Base-by-base conservation (phyloP, 2,113 vertebrate genomes). In the Alosa alosa region DNA sequence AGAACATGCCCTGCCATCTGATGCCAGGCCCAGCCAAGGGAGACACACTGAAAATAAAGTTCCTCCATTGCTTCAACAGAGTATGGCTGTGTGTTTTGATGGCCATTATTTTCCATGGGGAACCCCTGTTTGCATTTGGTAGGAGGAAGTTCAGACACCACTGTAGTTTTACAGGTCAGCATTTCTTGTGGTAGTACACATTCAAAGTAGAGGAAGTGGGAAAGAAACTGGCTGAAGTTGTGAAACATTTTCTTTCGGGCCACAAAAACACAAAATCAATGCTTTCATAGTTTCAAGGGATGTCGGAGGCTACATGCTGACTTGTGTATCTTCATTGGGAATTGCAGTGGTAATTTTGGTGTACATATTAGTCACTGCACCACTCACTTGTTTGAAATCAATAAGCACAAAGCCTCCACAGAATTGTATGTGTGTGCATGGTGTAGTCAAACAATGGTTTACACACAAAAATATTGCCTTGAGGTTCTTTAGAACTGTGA, bases 1-100 rank as follows among this genome's bases (percentile, higher is more conserved):
- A 92, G 94, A 94, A 94, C 88, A 91, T 88, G 91, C 84, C 92
- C 94, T 94, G 91, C 94, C 95, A 92, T 92, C 94, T 93, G 94
- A 94, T 93, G 92, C 94, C 96, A 94, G 95, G 95, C 95, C 91
- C 92, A 94, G 94, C 90, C 91, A 92, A 96, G 96, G 72, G 13
- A 39, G 31, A 78, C 11, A 36, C 72, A 15, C 72, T 72, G 64
- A 72, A 72, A 72, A 96, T 95, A 96, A 39, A 88, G 89, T 96
- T 96, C 95, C 95, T 95, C 90, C 92, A 94, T 96, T 95, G 96
- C 92, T 94, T 91, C 92, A 95, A 93, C 94, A 96, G 95, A 95
- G 94, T 94, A 94, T 93, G 95, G 82, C 87, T 44, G 85, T 86
- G 84, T 86, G 85, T 87, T 90, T 84, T 84, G 86, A 44, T 45